Evolutionary conservation across 2,113 vertebrate species (phyloP).

Genomic region (Todiramphus saurophagus): DNA sequence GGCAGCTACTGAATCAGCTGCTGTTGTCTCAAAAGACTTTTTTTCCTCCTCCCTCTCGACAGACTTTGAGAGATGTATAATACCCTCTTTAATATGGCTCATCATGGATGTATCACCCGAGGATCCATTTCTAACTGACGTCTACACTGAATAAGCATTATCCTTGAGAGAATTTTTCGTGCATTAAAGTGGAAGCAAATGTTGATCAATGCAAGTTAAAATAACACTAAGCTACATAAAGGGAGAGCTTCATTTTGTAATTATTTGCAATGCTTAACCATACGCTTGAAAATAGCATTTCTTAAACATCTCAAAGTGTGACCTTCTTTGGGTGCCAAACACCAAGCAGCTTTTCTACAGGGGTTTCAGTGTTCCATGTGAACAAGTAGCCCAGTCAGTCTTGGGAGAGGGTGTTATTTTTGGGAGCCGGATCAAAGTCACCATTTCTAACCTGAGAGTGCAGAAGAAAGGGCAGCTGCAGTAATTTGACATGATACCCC

Average conservation of each 20-base stretch:
- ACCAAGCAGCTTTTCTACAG: not conserved
- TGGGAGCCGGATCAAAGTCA: not conserved
- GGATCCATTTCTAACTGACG: not conserved
- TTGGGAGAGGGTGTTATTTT: not conserved
- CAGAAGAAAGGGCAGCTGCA: not conserved
- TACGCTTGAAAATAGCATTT: not conserved
- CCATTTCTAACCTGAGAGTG: not conserved
- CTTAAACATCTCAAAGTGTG: not conserved
- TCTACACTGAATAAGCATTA: not conserved
- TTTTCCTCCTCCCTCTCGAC: not conserved
- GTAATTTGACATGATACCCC: not conserved
- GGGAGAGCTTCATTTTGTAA: not conserved
- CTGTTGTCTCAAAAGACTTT: not conserved
- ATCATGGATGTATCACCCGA: not conserved
- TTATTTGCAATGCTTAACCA: slow-evolving; percentile 19
- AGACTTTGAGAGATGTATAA: not conserved
- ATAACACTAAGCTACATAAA: not conserved
- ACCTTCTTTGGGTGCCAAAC: not conserved
- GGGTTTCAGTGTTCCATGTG: not conserved
- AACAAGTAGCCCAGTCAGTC: not conserved
- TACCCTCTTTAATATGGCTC: not conserved
- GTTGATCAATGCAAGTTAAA: not conserved
- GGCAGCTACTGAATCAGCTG: not conserved
- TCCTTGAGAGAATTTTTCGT: not conserved
- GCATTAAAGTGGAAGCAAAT: not conserved